phyloP scores from a whole-genome alignment of 2,797 vertebrate genomes.

The Pteropus rufus region DNA sequence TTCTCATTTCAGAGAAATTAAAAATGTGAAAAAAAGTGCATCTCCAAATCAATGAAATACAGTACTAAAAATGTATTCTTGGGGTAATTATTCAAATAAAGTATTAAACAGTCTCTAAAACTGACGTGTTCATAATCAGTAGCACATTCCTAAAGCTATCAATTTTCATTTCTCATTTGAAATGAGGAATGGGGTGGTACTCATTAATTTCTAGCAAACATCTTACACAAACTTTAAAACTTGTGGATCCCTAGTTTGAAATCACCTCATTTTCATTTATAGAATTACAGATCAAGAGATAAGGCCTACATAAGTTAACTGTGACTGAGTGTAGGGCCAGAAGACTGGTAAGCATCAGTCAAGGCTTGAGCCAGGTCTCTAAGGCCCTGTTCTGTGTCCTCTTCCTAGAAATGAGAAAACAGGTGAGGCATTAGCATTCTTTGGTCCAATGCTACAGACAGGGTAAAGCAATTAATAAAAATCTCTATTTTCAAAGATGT shows the following conservation, averaged over 20 bases:
- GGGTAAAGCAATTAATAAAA: neutral
- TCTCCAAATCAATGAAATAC: neutral
- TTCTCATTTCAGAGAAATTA: neutral
- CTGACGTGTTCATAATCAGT: neutral
- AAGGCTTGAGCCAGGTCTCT: neutral
- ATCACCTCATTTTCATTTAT: neutral
- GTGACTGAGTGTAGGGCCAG: neutral
- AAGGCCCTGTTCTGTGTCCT: neutral
- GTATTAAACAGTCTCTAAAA: neutral
- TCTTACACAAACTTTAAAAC: neutral
- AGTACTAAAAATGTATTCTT: neutral
- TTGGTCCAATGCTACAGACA: neutral
- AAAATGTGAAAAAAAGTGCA: neutral
- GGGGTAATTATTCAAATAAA: neutral
- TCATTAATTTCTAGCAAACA: neutral
- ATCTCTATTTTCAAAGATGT: neutral
- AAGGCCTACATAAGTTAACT: neutral
- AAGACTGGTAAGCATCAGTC: neutral
- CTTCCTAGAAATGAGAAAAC: neutral
- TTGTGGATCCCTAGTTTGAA: neutral
- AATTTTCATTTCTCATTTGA: slow-evolving; percentile 21
- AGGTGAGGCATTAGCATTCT: neutral
- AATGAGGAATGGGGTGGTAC: neutral
- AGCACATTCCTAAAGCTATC: neutral
- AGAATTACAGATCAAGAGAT: neutral